Evolutionary conservation across 2,888 invertebrate genomes (phyloP).

Genomic region (Hybos culiciformis): DNA sequence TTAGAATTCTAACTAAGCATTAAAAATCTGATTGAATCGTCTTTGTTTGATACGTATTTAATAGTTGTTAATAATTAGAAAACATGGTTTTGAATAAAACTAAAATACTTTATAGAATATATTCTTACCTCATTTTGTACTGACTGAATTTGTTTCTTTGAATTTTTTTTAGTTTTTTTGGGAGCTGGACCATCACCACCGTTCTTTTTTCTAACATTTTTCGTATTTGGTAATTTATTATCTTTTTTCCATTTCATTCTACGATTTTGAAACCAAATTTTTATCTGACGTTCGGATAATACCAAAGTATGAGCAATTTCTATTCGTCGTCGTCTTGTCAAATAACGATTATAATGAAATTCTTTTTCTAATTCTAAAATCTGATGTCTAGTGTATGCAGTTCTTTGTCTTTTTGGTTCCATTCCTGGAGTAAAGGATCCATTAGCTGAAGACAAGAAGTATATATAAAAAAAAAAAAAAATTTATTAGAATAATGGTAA

Average conservation of each 20-base stretch:
- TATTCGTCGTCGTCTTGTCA: conserved; percentile 86
- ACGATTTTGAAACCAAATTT: conserved; percentile 78
- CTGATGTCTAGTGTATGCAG: conserved; percentile 95
- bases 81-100: too few relatives aligned
- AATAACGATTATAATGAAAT: conserved; percentile 94
- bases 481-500: too few relatives aligned
- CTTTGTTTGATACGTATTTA: too few relatives aligned
- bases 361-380: conserved; percentile 95
- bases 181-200: conserved; percentile 36
- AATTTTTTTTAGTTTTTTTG: conserved; percentile 17
- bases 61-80: too few relatives aligned
- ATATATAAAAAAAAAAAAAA: not conserved
- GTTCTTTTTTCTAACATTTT: conserved; percentile 51
- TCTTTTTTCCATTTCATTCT: conserved; percentile 80
- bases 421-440: conserved; percentile 80
- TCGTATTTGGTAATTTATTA: conserved; percentile 40
- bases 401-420: conserved; percentile 92
- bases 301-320: conserved; percentile 95
- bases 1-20: too few relatives aligned
- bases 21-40: too few relatives aligned
- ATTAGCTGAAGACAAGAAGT: conserved; percentile 54
- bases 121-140: conserved; percentile 34
- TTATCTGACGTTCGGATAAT: conserved; percentile 80
- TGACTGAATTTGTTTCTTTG: conserved; percentile 23
- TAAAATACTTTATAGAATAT: conserved; percentile 1